These are phyloP conservation scores for Metopia argyrocephala DNA, from an alignment of 2,888 invertebrate genomes.

Conservation along the genomic window DNA sequence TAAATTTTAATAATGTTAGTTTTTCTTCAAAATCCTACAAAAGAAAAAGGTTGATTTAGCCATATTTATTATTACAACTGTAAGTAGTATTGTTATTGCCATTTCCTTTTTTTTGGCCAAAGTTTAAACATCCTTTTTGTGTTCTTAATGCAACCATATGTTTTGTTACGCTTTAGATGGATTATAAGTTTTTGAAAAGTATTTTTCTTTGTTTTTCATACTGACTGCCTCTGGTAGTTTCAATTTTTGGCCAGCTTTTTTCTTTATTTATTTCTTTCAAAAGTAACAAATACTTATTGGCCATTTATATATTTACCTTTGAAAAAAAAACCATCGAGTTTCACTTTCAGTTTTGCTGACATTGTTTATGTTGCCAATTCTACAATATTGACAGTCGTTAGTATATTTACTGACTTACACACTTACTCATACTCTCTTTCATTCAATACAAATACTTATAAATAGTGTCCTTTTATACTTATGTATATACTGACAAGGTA, in stretches of 20 bases:
- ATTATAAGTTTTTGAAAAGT: background rate
- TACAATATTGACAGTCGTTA: slow-evolving; percentile 37
- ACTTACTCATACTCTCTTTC: too few relatives aligned
- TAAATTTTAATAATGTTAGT: slow-evolving; percentile 17
- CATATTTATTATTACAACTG: background rate
- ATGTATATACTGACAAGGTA: too few relatives aligned
- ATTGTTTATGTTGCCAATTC: slow-evolving; percentile 53
- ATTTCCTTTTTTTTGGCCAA: background rate
- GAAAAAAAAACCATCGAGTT: slow-evolving; percentile 43
- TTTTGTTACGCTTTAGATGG: background rate
- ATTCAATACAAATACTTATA: background rate
- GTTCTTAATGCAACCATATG: slow-evolving; percentile 41
- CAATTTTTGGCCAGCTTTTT: background rate
- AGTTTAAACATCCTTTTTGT: slow-evolving; percentile 15
- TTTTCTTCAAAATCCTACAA: background rate
- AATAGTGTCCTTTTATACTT: too few relatives aligned
- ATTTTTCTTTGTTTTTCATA: background rate
- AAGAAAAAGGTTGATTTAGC: slow-evolving; percentile 6
- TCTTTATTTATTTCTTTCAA: background rate
- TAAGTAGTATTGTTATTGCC: background rate
- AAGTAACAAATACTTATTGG: slow-evolving; percentile 24
- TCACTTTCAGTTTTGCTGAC: slow-evolving; percentile 61
- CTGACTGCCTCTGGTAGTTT: background rate
- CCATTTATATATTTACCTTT: slow-evolving; percentile 47
- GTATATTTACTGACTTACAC: too few relatives aligned